Evolutionary conservation across 2,888 invertebrate genomes (phyloP), one percentile per base, ranked within the genome.

Genomic region (Cheilosia grossa): DNA sequence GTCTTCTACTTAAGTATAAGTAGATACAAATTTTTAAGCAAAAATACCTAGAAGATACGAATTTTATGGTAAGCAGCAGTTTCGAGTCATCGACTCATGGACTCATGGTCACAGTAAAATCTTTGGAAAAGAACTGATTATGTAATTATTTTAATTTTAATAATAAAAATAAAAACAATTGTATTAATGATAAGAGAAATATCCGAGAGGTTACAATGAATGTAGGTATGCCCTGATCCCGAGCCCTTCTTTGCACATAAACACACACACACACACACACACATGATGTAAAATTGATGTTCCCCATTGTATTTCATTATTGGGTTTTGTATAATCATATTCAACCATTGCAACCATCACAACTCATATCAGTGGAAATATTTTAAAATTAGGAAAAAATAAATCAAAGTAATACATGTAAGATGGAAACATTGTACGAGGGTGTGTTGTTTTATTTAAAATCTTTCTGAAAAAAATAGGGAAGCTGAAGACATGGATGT

Each of bases 61-160:
- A 83, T 74, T 79, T 64, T 83, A 83, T 42, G 69, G 51, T 74
- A 75, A 82, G 73, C 51, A 58, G 58, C 78, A 79, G 66, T 63
- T 24, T 13, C 5, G 33, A 59, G 40, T 44, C n/a, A 51, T 49
- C 56, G 59, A 79, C 69, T 79, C 82, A 64, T 61, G 27, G 59
- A 79, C 69, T 79, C 82, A 64, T 61, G 27, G 66, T 54, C 42
- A 75, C 79, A 79, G 74, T 74, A 69, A 74, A 83, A 79, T 69
- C 79, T 83, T 83, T 83, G 83, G 79, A 80, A 83, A 74, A 83
- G 83, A 80, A 83, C 83, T 83, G 83, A 83, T 80, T 74, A 51
- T 51, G 51, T 51, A 80, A 83, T 79, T 83, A 80, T 83, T 83
- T 79, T 74, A 66, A 79, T 69, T 82, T 54, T 66, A 69, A 19